Evolutionary conservation across 23 tunicate genomes (phyloP).

Genomic region (Ascidia mentula): DNA sequence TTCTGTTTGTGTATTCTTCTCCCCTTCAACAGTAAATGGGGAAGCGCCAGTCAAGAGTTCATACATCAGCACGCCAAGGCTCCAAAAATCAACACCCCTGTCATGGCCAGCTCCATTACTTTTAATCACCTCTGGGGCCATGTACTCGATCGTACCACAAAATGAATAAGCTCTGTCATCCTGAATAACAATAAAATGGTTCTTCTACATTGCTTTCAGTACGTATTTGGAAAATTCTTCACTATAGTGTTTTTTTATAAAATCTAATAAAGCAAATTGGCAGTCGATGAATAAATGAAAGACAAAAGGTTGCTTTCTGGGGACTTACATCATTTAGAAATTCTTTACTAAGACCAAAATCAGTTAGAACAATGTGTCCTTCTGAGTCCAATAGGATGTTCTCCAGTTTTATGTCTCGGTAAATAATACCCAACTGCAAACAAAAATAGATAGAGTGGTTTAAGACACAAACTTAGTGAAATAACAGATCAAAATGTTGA

Average conservation of each 20-base stretch:
- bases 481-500: neutral
- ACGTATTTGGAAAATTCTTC: neutral
- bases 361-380: conserved; percentile 88
- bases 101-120: conserved; percentile 85
- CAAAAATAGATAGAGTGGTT: neutral
- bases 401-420: conserved; percentile 90
- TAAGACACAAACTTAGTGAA: neutral
- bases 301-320: neutral
- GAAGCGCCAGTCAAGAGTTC: conserved; percentile 95
- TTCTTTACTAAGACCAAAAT: conserved; percentile 94
- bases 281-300: neutral
- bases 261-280: neutral
- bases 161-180: conserved; percentile 82
- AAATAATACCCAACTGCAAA: conserved; percentile 81
- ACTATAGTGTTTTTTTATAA: neutral
- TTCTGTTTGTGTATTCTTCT: conserved; percentile 70
- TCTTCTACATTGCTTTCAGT: neutral
- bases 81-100: conserved; percentile 87
- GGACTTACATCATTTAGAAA: conserved; percentile 57
- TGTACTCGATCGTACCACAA: conserved; percentile 97
- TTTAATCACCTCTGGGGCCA: conserved; percentile 95
- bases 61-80: conserved; percentile 88
- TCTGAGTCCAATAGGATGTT: conserved; percentile 85
- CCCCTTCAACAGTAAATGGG: conserved; percentile 93
- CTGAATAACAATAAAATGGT: conserved; percentile 19